These are phyloP conservation scores for Pseudochirops corinnae DNA, from an alignment of 2,797 vertebrate genomes.

Conservation along the genomic window DNA sequence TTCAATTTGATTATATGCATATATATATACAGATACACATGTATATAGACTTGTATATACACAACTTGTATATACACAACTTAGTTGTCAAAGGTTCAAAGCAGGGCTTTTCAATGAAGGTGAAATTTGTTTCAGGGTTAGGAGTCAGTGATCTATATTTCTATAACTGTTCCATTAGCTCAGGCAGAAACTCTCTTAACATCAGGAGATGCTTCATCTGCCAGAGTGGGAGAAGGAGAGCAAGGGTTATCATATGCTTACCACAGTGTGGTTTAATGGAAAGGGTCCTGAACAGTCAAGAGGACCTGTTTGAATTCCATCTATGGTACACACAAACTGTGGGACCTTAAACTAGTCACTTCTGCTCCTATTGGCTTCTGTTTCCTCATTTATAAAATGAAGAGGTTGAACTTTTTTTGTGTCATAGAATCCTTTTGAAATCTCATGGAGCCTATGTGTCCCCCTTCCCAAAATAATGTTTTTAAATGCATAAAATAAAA, in stretches of 20 bases:
- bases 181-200: neutral
- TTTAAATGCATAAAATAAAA: neutral
- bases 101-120: neutral
- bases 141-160: neutral
- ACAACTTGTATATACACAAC: neutral
- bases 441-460: neutral
- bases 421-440: neutral
- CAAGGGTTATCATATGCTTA: neutral
- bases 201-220: neutral
- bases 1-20: neutral
- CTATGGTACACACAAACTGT: neutral
- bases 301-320: neutral
- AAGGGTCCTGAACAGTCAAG: neutral
- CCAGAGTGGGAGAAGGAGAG: neutral
- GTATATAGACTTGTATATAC: neutral
- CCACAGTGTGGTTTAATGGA: neutral
- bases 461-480: neutral
- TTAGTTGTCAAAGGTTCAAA: neutral
- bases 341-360: neutral
- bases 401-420: neutral
- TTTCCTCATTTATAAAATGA: neutral
- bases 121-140: neutral
- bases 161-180: neutral
- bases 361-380: neutral
- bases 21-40: neutral